A percentile compares a stretch with the other conserved stretches of the same genome.
Conservation (phyloP, 2,888 invertebrate genomes). For the Troides oblongomaculatus region DNA sequence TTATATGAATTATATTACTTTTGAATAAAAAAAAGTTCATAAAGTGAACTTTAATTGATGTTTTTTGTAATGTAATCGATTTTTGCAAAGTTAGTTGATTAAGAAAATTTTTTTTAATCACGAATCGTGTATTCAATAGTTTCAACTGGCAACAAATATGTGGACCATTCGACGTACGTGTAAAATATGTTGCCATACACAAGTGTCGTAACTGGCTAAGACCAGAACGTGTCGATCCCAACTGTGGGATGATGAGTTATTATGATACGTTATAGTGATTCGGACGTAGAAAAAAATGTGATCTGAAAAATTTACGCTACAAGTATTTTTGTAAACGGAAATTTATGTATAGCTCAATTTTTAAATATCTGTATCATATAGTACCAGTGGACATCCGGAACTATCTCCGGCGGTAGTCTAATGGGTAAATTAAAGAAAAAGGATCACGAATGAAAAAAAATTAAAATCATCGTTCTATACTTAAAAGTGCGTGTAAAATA, state of each 20-base stretch:
- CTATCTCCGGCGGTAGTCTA: slow-evolving; percentile 33
- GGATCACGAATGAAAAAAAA: slow-evolving; percentile 46
- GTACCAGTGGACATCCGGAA: slow-evolving; percentile 30
- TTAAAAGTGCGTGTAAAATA: slow-evolving; percentile 59
- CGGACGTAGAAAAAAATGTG: slow-evolving; percentile 59
- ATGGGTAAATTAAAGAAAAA: slow-evolving; percentile 27
- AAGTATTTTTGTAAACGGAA: slow-evolving; percentile 77
- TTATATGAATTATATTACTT: too few species aligned
- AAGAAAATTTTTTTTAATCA: background rate
- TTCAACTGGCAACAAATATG: slow-evolving; percentile 1
- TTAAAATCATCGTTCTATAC: slow-evolving; percentile 43
- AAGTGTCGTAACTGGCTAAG: background rate
- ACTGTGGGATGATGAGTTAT: slow-evolving; percentile 32
- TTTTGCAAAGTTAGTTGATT: background rate
- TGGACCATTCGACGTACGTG: slow-evolving; percentile 21
- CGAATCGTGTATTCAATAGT: background rate
- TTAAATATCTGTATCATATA: slow-evolving; percentile 55
- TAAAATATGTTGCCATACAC: background rate
- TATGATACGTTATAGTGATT: slow-evolving; percentile 36
- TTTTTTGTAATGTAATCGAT: background rate
- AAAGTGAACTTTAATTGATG: too few species aligned
- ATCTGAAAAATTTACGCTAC: slow-evolving; percentile 74
- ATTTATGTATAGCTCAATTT: slow-evolving; percentile 77
- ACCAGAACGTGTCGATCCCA: background rate
- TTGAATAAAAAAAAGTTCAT: too few species aligned